Evolutionary conservation across 1,140 invertebrate species (phyloP), one percentile per base, ranked within the genome.

Genomic region (Carcinoscorpius rotundicauda): DNA sequence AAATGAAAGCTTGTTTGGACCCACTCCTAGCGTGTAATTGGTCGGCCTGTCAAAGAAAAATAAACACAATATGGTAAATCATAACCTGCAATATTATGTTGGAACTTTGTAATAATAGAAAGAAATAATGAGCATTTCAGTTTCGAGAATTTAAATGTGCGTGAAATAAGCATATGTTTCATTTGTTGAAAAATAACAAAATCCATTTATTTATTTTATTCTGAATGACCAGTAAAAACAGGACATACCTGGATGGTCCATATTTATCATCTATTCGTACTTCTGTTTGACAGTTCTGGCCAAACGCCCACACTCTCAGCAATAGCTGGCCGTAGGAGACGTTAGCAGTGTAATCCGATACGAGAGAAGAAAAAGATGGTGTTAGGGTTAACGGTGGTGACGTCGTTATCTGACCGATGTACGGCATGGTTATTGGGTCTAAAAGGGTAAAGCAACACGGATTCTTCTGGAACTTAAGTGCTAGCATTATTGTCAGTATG

Each of bases 1-100:
- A 11, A 79, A 68, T n/a, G 67, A 71, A 5, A 78, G 69, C 6
- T 66, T 67, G 64, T 78, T 79, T 6, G 72, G 68, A 4, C 78
- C 78, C 0, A 79, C 60, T 8, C 78, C 78, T n/a, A 79, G 67
- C 0, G 75, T 79, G 63, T 76, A 75, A 66, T 78, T 79, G 5
- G 72, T 71, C 3, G 70, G 71, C 50, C 77, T 79, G 64, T 5
- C 60, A 53, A 56, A 51, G 4, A 56, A 67, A 49, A 69, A 66
- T 9, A 49, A 60, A 64, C 9, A 52, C 10, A 60, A 9, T 59
- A 9, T 10, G 71, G 29, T 29, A 29, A 29, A 29, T 29, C 29
- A 29, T 29, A 29, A 29, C 29, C 29, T 29, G 29, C 29, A 0
- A 29, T 29, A 29, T 29, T 29, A 29, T 29, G 29, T 29, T 29